A percentile compares a stretch with the other conserved stretches of the same genome.
phyloP scores from a whole-genome alignment of 2,888 invertebrate genomes.

The Kryphioiulus occultus region DNA sequence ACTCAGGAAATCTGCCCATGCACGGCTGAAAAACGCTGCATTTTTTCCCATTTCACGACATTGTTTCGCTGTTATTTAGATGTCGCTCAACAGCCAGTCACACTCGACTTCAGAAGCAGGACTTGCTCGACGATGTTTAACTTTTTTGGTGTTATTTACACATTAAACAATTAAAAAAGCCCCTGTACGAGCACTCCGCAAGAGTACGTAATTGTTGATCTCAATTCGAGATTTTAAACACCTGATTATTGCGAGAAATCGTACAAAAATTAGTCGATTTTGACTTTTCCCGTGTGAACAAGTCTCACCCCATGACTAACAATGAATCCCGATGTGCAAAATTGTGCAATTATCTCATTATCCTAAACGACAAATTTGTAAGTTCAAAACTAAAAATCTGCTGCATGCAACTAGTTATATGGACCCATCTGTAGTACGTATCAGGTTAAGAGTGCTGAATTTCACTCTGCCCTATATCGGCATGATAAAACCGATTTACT shows the following conservation, averaged over 20 bases:
- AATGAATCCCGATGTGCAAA: no score
- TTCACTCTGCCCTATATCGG: no score
- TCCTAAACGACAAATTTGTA: no score
- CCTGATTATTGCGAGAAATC: background rate
- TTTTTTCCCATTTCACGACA: background rate
- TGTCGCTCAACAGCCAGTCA: background rate
- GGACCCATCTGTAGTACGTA: no score
- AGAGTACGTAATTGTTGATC: no score
- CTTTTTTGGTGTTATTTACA: background rate
- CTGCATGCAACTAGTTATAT: no score
- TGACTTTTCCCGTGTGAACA: no score
- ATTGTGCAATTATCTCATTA: no score
- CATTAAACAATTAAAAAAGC: background rate
- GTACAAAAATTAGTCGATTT: background rate
- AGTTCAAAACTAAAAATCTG: no score
- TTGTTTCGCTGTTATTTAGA: background rate
- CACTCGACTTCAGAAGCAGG: background rate
- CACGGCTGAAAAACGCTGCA: background rate
- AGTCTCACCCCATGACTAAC: no score
- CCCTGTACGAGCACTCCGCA: background rate
- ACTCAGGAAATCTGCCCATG: background rate
- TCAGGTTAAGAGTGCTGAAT: no score
- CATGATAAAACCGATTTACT: no score
- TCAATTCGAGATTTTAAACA: background rate
- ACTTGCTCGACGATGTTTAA: background rate